phyloP scores from a whole-genome alignment of 2,797 vertebrate species.

The Enteromius mattozi region DNA sequence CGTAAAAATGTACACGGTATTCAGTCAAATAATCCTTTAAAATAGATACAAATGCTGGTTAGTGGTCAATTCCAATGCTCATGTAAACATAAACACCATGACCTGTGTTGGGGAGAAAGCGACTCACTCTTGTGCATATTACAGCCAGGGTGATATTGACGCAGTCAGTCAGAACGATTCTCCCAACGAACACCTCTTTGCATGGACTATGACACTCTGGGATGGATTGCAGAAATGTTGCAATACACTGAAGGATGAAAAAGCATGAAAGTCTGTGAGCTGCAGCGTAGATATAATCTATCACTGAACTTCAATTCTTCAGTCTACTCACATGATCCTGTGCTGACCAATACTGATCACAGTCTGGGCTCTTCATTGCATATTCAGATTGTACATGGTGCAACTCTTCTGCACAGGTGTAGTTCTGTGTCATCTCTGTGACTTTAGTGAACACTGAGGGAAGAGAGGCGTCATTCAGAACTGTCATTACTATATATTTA shows the following conservation, averaged over 20 bases:
- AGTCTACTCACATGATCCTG: slow-evolving; percentile 48
- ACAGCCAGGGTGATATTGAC: neutral
- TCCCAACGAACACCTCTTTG: neutral
- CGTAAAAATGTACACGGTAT: slow-evolving; percentile 42
- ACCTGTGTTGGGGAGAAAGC: neutral
- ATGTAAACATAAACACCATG: neutral
- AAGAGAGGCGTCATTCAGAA: neutral
- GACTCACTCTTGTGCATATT: slow-evolving; percentile 53
- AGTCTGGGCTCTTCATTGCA: fast-evolving
- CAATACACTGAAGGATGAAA: slow-evolving; percentile 59
- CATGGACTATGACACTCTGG: slow-evolving; percentile 40
- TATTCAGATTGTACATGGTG: neutral
- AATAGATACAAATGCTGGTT: neutral
- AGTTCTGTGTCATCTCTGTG: slow-evolving; percentile 1
- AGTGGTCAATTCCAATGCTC: neutral
- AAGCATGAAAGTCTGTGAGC: neutral
- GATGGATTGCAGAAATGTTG: fast-evolving
- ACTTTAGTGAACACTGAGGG: slow-evolving; percentile 36
- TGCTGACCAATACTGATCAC: slow-evolving; percentile 40
- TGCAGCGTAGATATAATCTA: neutral
- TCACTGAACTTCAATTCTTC: neutral
- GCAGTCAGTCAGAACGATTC: slow-evolving; percentile 57
- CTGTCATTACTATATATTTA: neutral
- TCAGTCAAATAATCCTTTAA: slow-evolving; percentile 53
- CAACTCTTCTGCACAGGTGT: fast-evolving